These are phyloP conservation scores for Drosophila acutilabella DNA, from an alignment of 2,888 invertebrate species.

Conservation along the genomic window DNA sequence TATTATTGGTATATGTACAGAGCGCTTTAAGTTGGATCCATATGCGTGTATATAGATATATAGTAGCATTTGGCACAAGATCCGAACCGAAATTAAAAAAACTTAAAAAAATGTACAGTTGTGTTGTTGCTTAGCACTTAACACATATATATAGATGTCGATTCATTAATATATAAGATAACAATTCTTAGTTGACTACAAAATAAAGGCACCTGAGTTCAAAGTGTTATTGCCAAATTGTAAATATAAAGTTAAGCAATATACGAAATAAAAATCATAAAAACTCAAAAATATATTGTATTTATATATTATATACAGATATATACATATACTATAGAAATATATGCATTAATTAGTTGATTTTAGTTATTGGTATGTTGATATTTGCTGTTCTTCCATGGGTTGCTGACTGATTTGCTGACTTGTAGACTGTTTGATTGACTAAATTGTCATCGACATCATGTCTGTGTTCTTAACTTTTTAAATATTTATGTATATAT, in stretches of 20 bases:
- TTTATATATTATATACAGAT: conserved; percentile 13
- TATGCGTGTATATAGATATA: conserved; percentile 1
- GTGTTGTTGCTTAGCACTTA: conserved; percentile 51
- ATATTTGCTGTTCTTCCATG: conserved; percentile 31
- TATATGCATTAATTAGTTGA: conserved; percentile 46
- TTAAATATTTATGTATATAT: neutral
- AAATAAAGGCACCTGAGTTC: conserved; percentile 84
- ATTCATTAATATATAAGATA: conserved; percentile 76
- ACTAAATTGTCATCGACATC: conserved; percentile 42
- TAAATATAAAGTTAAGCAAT: conserved; percentile 50
- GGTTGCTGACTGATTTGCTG: conserved; percentile 46
- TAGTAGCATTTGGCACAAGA: conserved; percentile 24
- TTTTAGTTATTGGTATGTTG: conserved; percentile 77
- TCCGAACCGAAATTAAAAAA: conserved; percentile 28
- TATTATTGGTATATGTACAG: conserved; percentile 40
- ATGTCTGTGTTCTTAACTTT: conserved; percentile 32
- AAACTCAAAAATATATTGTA: conserved; percentile 20
- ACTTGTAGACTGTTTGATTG: conserved; percentile 44
- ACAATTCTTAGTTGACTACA: conserved; percentile 83
- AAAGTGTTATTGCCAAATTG: conserved; percentile 72
- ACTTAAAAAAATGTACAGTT: conserved; percentile 66
- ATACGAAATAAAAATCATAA: conserved; percentile 21
- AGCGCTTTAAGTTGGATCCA: conserved; percentile 48
- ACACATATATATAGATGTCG: conserved; percentile 36
- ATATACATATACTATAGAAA: conserved; percentile 2